Evolutionary conservation across 2,888 invertebrate species (phyloP).

Genomic region (Diabrotica balteata): DNA sequence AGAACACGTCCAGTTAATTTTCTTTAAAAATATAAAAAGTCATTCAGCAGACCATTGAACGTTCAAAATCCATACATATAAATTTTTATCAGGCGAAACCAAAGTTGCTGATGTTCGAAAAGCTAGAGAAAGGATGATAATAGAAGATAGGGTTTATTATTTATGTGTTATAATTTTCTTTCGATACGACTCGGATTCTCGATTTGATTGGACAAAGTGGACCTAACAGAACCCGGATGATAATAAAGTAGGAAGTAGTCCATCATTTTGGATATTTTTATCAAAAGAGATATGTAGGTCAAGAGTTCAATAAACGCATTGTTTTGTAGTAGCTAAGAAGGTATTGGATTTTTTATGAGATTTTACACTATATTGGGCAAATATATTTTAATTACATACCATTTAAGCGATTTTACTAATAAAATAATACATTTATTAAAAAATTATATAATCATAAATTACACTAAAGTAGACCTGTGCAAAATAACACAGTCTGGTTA

Average conservation of each 20-base stretch:
- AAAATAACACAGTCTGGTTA: too few relatives aligned
- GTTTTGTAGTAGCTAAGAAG: too few relatives aligned
- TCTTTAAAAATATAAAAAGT: slow-evolving; percentile 2
- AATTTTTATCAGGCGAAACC: slow-evolving; percentile 26
- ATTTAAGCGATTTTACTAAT: too few relatives aligned
- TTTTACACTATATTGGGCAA: too few relatives aligned
- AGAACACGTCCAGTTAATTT: background rate
- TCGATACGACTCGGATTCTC: slow-evolving; percentile 20
- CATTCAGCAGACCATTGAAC: slow-evolving; percentile 1
- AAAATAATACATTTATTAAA: too few relatives aligned
- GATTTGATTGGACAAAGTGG: slow-evolving; percentile 24
- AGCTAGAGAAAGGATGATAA: slow-evolving; percentile 24
- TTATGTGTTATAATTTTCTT: slow-evolving; percentile 30
- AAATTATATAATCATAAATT: too few relatives aligned
- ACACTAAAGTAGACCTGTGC: too few relatives aligned
- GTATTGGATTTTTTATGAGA: too few relatives aligned
- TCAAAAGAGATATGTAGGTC: slow-evolving; percentile 12
- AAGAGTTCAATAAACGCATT: slow-evolving; percentile 1
- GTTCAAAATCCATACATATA: slow-evolving; percentile 17
- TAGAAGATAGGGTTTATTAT: slow-evolving; percentile 27
- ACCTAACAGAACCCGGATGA: slow-evolving; percentile 10
- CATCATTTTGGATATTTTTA: slow-evolving; percentile 20
- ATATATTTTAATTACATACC: too few relatives aligned
- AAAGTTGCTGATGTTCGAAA: slow-evolving; percentile 27
- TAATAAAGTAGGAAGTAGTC: slow-evolving; percentile 26